Conservation (phyloP, 2,113 vertebrate species). For the Penelope pileata region DNA sequence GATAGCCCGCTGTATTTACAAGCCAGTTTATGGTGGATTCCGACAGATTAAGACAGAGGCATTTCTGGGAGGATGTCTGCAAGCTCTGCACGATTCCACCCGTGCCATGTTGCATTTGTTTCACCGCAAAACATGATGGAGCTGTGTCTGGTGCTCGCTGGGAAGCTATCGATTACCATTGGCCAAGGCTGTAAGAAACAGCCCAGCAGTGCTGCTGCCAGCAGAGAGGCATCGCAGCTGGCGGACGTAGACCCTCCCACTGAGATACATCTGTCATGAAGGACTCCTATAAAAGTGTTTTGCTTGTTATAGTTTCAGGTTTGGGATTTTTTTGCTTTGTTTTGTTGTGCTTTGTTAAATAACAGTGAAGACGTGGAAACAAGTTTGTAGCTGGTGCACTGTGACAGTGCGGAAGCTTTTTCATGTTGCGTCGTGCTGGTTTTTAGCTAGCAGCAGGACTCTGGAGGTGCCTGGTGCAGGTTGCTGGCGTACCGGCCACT, state of each 20-base stretch:
- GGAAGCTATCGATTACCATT: not conserved
- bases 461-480: not conserved
- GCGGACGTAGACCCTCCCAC: not conserved
- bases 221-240: not conserved
- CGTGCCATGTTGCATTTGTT: not conserved
- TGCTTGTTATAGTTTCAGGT: not conserved
- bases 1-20: not conserved
- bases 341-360: not conserved
- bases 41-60: conserved; percentile 2
- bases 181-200: not conserved
- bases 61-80: conserved; percentile 29
- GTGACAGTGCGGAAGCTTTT: not conserved
- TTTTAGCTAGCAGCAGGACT: not conserved
- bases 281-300: not conserved
- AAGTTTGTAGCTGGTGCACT: not conserved
- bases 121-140: not conserved
- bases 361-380: not conserved
- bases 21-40: conserved; percentile 3
- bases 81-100: not conserved
- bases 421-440: not conserved
- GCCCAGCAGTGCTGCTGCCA: not conserved
- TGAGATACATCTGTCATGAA: not conserved
- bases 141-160: not conserved
- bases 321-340: not conserved
- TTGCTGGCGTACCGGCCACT: not conserved